Percentiles rank a stretch among this genome's conserved stretches.
Evolutionary conservation across 2,888 invertebrate genomes (phyloP).

Genomic region (Onchidella celtica): DNA sequence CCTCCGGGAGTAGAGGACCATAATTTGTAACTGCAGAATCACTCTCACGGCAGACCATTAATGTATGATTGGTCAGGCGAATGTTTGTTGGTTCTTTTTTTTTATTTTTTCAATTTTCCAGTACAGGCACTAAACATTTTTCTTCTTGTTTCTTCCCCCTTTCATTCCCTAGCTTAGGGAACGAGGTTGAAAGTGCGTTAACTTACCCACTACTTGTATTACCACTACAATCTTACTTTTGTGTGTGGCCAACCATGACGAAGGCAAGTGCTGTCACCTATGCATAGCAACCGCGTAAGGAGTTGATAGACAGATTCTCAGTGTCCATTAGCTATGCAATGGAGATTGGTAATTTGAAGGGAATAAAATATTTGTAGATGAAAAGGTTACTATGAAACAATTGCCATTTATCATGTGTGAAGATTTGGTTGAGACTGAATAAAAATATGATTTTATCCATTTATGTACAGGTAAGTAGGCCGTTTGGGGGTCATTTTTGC

Average conservation of each 20-base stretch:
- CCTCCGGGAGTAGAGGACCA: no score
- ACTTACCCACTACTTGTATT: conserved; percentile 50
- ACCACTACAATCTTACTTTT: conserved; percentile 56
- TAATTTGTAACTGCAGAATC: no score
- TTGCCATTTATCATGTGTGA: no score
- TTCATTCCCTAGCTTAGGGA: conserved; percentile 82
- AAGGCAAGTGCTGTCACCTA: conserved; percentile 67
- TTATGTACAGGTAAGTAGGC: no score
- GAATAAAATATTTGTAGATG: background rate
- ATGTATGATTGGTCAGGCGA: no score
- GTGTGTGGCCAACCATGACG: conserved; percentile 63
- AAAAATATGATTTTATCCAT: no score
- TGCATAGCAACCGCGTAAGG: conserved; percentile 23
- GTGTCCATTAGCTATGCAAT: background rate
- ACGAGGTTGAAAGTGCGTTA: conserved; percentile 79
- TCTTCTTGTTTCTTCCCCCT: conserved; percentile 81
- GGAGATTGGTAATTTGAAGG: background rate
- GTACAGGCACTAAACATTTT: conserved; percentile 60
- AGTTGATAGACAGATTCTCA: background rate
- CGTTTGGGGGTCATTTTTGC: no score
- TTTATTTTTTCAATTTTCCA: no score
- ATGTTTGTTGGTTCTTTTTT: no score
- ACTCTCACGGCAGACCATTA: no score
- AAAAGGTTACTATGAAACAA: no score
- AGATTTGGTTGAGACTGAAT: background rate